Conservation (phyloP, 2,888 invertebrate genomes). For the Melinaea menophilus region DNA sequence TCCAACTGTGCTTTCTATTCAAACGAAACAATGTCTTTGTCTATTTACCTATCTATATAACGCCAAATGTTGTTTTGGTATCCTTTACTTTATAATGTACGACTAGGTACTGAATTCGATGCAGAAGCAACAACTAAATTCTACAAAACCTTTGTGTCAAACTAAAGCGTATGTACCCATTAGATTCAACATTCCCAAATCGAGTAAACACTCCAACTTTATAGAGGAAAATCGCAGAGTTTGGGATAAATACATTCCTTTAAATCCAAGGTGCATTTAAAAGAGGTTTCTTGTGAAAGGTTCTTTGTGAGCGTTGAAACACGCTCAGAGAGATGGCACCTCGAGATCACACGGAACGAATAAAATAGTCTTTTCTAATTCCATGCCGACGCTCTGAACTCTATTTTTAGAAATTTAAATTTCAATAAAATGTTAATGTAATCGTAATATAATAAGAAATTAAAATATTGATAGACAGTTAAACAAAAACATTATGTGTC, state of each 20-base stretch:
- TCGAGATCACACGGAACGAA: slow-evolving; percentile 18
- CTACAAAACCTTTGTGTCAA: neutral
- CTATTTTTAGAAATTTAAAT: slow-evolving; percentile 2
- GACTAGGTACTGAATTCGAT: neutral
- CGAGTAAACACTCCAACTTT: slow-evolving; percentile 11
- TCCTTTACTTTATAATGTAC: neutral
- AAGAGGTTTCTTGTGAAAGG: slow-evolving; percentile 25
- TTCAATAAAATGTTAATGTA: neutral
- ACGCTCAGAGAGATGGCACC: slow-evolving; percentile 23
- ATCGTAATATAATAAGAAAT: neutral
- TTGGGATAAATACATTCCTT: slow-evolving; percentile 22
- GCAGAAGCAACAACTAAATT: neutral
- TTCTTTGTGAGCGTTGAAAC: slow-evolving; percentile 21
- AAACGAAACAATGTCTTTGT: slow-evolving; percentile 1
- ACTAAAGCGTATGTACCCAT: neutral
- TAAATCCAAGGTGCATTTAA: slow-evolving; percentile 27
- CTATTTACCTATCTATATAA: no score
- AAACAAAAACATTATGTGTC: neutral
- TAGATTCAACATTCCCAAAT: slow-evolving; percentile 2
- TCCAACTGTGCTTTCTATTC: neutral
- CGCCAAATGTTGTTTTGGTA: no score
- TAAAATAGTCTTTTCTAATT: slow-evolving; percentile 23
- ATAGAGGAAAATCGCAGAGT: slow-evolving; percentile 18
- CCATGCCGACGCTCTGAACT: slow-evolving; percentile 10
- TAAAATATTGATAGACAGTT: neutral